Evolutionary conservation across 1,140 invertebrate species (phyloP), one percentile per base, ranked within the genome.

Genomic region (Sinonovacula constricta): DNA sequence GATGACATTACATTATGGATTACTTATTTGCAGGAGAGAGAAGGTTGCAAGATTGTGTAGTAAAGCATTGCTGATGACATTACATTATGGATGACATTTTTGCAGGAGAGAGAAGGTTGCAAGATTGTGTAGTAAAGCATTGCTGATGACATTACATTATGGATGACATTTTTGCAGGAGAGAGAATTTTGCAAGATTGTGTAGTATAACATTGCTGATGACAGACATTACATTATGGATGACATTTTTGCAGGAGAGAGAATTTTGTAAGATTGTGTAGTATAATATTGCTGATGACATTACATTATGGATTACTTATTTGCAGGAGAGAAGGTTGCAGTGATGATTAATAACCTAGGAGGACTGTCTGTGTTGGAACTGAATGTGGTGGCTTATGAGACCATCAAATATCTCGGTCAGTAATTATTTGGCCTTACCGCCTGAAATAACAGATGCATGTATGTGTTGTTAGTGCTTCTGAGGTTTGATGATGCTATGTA

Each of bases 271-370:
- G n/a, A n/a, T n/a, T n/a, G n/a, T n/a, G n/a, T n/a, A n/a, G n/a
- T n/a, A n/a, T n/a, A n/a, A n/a, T n/a, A n/a, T n/a, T n/a, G n/a
- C n/a, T n/a, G 45, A 12, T 12, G 45, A 12, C 7, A 15, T 26
- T 24, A 53, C n/a, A 5, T 51, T 75, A 31, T 54, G 51, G 36
- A 15, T 74, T 28, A 34, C 63, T 74, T 53, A 56, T 12, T 80
- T 85, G 28, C 49, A 90, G 91, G 88, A 68, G 92, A 93, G 82
- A 90, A 92, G 34, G 93, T 96, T 0, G 94, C 92, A 2, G 91
- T 94, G 28, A 91, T 97, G 75, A 89, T 97, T 3, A 96, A 97
- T 85, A 97, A 97, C 90, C 92, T 97, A 59, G 96, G 96, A 15
- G 93, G 94, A 5, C 92, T 94, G 0, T 94, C 95, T 12, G 93